phyloP scores from a whole-genome alignment of 2,797 vertebrate genomes.

The Ctenopoma multispine region DNA sequence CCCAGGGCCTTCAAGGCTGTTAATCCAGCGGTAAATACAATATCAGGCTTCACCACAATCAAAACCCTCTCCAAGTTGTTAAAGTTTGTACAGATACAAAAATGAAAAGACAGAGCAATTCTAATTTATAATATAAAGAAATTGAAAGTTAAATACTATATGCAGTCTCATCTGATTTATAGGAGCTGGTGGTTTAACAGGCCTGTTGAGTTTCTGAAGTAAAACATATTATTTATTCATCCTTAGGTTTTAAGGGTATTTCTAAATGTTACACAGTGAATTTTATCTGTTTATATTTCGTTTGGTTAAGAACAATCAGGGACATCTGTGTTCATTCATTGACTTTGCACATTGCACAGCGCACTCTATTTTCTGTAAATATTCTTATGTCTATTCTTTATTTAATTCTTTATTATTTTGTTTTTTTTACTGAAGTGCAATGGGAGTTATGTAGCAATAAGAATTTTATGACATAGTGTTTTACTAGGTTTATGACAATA shows the following conservation, averaged over 20 bases:
- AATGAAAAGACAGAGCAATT: background rate
- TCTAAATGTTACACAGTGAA: too few species aligned
- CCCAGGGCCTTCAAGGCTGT: background rate
- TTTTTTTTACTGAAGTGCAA: too few species aligned
- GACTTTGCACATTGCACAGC: too few species aligned
- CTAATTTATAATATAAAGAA: too few species aligned
- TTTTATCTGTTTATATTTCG: background rate
- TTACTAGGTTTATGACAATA: too few species aligned
- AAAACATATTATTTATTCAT: background rate
- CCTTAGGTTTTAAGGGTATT: background rate
- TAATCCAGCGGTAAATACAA: background rate
- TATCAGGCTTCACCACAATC: too few species aligned
- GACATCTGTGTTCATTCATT: background rate
- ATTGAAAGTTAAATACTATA: background rate
- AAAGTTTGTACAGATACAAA: background rate
- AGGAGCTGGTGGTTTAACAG: background rate
- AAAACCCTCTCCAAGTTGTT: background rate
- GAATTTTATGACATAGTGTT: too few species aligned
- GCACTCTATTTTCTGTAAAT: too few species aligned
- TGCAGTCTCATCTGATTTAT: background rate
- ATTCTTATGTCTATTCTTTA: too few species aligned
- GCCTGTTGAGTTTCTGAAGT: background rate
- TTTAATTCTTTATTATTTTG: too few species aligned
- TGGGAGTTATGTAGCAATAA: too few species aligned
- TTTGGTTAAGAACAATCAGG: rapidly evolving